These are phyloP conservation scores for Anguilla megastoma DNA, from an alignment of 2,797 vertebrate genomes.

Conservation along the genomic window DNA sequence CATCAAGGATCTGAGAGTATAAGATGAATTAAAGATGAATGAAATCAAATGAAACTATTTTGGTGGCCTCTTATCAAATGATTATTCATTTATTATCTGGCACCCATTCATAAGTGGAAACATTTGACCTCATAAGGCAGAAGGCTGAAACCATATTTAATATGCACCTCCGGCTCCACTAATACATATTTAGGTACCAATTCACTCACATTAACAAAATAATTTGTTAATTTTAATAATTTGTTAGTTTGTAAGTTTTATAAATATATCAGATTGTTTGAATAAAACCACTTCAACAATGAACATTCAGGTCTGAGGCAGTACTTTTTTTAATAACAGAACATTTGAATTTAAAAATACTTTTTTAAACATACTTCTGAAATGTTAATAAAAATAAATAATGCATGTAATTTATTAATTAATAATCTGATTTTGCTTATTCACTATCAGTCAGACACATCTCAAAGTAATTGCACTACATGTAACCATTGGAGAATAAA, in stretches of 20 bases:
- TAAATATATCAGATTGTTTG: not conserved
- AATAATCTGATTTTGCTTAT: conserved; percentile 10
- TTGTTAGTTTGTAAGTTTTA: not conserved
- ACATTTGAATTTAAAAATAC: conserved; percentile 18
- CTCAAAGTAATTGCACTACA: not conserved
- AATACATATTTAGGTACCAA: not conserved
- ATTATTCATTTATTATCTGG: not conserved
- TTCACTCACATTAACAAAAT: not conserved
- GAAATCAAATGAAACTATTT: not conserved
- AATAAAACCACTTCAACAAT: not conserved
- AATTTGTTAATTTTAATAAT: too few species aligned
- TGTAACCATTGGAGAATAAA: not conserved
- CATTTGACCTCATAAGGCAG: not conserved
- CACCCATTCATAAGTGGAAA: not conserved
- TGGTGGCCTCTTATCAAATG: not conserved
- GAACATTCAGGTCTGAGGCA: not conserved
- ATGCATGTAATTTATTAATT: conserved; percentile 25
- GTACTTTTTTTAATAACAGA: conserved; percentile 34
- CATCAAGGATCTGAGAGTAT: too few species aligned
- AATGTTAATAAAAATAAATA: conserved; percentile 42
- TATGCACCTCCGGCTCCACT: not conserved
- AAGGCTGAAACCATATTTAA: not conserved
- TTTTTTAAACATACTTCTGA: conserved; percentile 24
- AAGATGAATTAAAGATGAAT: not conserved
- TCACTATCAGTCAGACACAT: not conserved